These are phyloP conservation scores for Aphis gossypii DNA, from an alignment of 1,140 invertebrate genomes.

Conservation along the genomic window DNA sequence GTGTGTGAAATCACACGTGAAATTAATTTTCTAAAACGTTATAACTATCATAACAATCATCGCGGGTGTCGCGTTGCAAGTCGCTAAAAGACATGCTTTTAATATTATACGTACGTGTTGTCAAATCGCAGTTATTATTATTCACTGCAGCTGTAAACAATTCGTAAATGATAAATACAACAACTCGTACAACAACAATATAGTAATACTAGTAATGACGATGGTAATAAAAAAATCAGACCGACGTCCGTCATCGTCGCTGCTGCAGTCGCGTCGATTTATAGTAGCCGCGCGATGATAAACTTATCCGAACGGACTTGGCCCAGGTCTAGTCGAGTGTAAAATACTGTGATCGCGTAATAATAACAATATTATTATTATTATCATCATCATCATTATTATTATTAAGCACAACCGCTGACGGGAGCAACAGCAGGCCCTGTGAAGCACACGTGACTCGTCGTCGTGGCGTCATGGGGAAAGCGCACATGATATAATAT, in stretches of 20 bases:
- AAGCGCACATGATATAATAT: not conserved
- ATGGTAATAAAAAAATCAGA: not conserved
- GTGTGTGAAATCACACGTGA: not conserved
- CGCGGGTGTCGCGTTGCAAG: not conserved
- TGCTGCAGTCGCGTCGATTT: not conserved
- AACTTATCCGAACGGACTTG: not conserved
- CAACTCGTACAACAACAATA: not conserved
- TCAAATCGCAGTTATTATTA: not conserved
- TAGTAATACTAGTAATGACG: not conserved
- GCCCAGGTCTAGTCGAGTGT: not conserved
- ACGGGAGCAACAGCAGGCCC: not conserved
- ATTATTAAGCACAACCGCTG: not conserved
- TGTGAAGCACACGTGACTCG: not conserved
- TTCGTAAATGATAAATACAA: not conserved
- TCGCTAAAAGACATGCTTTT: not conserved
- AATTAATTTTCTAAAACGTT: not conserved
- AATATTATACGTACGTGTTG: not conserved
- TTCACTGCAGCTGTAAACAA: not conserved
- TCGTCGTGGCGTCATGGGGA: not conserved
- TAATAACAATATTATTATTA: constrained; percentile 6
- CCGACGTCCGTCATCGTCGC: not conserved
- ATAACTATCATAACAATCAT: not conserved
- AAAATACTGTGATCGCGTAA: not conserved
- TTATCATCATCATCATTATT: not conserved
- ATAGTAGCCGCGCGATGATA: not conserved